These are phyloP conservation scores for Montipora cactus DNA, from an alignment of 64 coral and sea anemone genomes.

Conservation along the genomic window DNA sequence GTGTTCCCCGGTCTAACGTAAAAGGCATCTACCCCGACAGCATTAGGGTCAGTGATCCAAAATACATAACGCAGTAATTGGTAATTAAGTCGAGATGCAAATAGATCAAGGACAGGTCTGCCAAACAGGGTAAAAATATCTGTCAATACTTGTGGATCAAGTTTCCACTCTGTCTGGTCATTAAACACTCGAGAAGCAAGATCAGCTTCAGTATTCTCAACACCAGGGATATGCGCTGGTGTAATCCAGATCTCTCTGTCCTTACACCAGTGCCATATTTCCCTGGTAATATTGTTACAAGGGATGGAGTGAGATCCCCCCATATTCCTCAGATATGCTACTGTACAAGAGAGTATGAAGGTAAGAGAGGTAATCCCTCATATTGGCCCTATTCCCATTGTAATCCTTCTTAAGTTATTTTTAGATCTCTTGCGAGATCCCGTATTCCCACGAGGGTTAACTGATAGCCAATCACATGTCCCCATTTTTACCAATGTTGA, in stretches of 20 bases:
- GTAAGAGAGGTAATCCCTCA: too few relatives aligned
- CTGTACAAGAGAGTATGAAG: too few relatives aligned
- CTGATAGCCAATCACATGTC: too few relatives aligned
- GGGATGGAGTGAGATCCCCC: too few relatives aligned
- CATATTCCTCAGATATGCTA: too few relatives aligned
- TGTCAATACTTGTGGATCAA: not conserved
- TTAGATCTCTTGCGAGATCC: too few relatives aligned
- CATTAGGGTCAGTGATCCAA: constrained; percentile 19
- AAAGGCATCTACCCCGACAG: constrained; percentile 17
- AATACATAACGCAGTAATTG: not conserved
- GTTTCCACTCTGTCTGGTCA: constrained; percentile 48
- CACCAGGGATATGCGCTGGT: not conserved
- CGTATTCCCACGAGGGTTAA: too few relatives aligned
- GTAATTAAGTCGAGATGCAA: constrained; percentile 46
- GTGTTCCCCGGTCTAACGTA: constrained; percentile 5
- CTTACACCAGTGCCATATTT: not conserved
- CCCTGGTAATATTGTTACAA: too few relatives aligned
- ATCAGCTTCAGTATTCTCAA: not conserved
- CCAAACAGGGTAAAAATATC: constrained; percentile 7
- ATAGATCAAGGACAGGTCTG: constrained; percentile 7
- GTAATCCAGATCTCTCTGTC: not conserved
- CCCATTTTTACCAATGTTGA: too few relatives aligned
- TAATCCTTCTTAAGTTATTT: too few relatives aligned
- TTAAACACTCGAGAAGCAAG: constrained; percentile 27
- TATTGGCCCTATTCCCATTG: too few relatives aligned